These are phyloP conservation scores for Lycopodina hypogea DNA, from an alignment of 37 sponge, comb jelly and placozoan genomes.

Conservation along the genomic window DNA sequence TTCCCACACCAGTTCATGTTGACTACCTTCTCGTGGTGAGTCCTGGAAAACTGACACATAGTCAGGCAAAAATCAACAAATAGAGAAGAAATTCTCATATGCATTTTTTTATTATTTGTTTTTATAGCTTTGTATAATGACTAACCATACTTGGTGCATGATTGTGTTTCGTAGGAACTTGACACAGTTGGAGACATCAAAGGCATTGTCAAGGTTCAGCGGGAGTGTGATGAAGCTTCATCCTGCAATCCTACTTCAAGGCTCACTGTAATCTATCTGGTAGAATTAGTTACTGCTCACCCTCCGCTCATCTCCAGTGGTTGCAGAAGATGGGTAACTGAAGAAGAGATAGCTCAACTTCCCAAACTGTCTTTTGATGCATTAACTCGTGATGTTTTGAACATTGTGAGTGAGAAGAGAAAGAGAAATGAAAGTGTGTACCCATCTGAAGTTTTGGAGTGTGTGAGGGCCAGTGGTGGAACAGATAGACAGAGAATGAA, in stretches of 20 bases:
- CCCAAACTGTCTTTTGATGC: neutral
- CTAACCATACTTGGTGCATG: neutral
- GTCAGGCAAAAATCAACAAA: too few species aligned
- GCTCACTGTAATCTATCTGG: constrained; percentile 6
- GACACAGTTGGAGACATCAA: neutral
- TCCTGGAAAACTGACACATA: too few species aligned
- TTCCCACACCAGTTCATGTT: too few species aligned
- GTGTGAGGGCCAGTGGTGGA: neutral
- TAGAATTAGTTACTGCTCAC: neutral
- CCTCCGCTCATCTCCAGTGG: neutral
- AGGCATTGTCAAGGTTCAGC: neutral
- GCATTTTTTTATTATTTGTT: too few species aligned
- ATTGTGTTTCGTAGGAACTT: neutral
- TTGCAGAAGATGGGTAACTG: neutral
- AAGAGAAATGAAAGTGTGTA: neutral
- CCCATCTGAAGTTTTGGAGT: neutral
- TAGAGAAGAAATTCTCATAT: too few species aligned
- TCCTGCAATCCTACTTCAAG: neutral
- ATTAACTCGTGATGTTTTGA: neutral
- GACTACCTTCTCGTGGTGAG: too few species aligned
- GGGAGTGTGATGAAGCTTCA: neutral
- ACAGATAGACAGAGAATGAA: neutral
- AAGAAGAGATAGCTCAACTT: neutral
- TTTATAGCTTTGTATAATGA: neutral
- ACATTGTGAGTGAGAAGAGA: neutral